Evolutionary conservation across 2,888 invertebrate species (phyloP), one percentile per base, ranked within the genome.

Genomic region (Drosophila ustulata): DNA sequence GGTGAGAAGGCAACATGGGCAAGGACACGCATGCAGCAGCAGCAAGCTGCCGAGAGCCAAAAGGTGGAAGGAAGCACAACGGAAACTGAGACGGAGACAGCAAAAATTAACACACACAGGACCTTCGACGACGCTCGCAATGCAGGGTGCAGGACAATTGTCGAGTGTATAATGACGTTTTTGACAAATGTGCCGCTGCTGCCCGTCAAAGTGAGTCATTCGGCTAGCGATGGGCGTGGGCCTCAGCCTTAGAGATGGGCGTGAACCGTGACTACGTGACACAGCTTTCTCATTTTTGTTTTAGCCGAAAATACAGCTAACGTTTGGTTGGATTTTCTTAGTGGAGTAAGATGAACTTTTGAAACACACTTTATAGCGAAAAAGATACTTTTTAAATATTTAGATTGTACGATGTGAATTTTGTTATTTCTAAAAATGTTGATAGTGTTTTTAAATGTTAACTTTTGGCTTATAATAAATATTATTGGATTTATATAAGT

Each of bases 101-200:
- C 65, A 64, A 72, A 72, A 78, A 51, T 62, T 58, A 72, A 71
- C 62, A 66, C 62, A 18, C 18, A 71, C 74, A 59, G 52, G 49
- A 46, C 59, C 34, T 55, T 18, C 49, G 34, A 47, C 41, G 43
- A 52, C 28, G 28, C 18, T 18, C 18, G 18, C 18, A 8, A 34
- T 34, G n/a, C 52, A 56, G 28, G 37, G 41, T 18, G 13, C 47
- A 78, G 66, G 53, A 62, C 58, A 70, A 65, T 72, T 76, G 59
- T 57, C 66, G 68, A 79, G 65, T 70, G 71, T 56, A 71, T 68
- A 67, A 82, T 65, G 62, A 71, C 66, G 34, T 78, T 75, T 78
- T 65, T 71, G 71, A 78, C 80, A 80, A 75, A 69, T 55, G 37
- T 53, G 43, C 43, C 25, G 11, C 34, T 18, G 18, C 18, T 18